Base-by-base conservation (phyloP, 2,113 vertebrate species). In the Polypterus bichir region DNA sequence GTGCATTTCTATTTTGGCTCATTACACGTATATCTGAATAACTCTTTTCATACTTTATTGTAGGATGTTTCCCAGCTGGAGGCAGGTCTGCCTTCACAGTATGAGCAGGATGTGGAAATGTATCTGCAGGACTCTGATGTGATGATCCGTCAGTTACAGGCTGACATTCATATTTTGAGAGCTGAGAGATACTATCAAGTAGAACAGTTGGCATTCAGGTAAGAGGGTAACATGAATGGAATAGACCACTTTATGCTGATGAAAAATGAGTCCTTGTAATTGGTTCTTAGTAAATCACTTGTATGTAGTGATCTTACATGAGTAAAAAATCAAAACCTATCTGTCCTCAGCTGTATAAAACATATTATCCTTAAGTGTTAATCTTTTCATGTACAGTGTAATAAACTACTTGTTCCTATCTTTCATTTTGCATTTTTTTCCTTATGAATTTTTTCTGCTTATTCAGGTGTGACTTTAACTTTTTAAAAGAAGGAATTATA, bases 161-260 rank as follows among this genome's bases (percentile, higher is more conserved):
- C 82, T 73, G 94, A 99, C 61, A 82, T 94, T n/a, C 86, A 91
- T 75, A 86, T 97, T 72, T 88, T 99, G 1, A 72, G 88, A 60
- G 89, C 95, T 5, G 90, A 97, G 72, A 93, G 88, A 7, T 98
- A 97, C 75, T 97, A 93, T 80, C 93, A 98, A 77, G 84, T 98
- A 69, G 96, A 98, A 70, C 92, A 97, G 77, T 81, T 99, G 71
- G 90, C 75, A n/a, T 93, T 95, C 83, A 94, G 93, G 96, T 97
- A 78, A 77, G 79, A 7, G 7, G 4, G 2, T 1, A 60, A 27
- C 27, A 27, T 27, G 27, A 27, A 27, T 27, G 27, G 27, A 27
- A 27, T 27, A 27, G 27, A 27, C 27, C 27, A 27, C 27, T 27
- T 27, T 27, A 27, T 27, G 8, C 46, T 9, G 55, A 46, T 59